phyloP scores from a whole-genome alignment of 2,113 vertebrate genomes.

The Rhinolophus ferrumequinum region DNA sequence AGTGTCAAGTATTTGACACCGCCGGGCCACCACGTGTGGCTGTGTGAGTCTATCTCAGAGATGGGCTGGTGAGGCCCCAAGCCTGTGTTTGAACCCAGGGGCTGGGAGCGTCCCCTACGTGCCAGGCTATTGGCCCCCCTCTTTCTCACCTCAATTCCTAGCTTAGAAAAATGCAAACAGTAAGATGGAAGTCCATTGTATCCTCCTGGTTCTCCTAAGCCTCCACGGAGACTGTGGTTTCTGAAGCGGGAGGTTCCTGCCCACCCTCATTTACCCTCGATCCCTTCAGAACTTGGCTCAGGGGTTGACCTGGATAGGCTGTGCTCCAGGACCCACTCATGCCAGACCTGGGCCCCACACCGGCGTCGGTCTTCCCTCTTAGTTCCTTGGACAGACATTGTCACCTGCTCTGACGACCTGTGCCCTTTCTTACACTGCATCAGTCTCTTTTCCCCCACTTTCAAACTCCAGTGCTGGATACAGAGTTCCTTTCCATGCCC shows the following conservation, averaged over 20 bases:
- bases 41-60: neutral
- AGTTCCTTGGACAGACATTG: neutral
- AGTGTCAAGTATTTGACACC: neutral
- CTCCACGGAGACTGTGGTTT: neutral
- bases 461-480: neutral
- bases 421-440: rapidly evolving
- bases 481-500: neutral
- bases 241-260: neutral
- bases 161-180: neutral
- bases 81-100: neutral
- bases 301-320: neutral
- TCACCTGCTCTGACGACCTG: neutral
- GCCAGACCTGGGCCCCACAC: neutral
- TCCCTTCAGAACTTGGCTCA: neutral
- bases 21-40: neutral
- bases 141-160: neutral
- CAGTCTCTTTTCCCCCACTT: neutral
- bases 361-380: neutral
- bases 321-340: neutral
- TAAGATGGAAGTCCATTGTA: rapidly evolving
- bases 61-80: neutral
- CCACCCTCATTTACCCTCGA: rapidly evolving
- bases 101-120: neutral
- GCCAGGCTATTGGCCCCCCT: neutral
- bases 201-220: neutral